Evolutionary conservation across 2,113 vertebrate species (phyloP), one percentile per base, ranked within the genome.

Genomic region (Hemicordylus capensis): DNA sequence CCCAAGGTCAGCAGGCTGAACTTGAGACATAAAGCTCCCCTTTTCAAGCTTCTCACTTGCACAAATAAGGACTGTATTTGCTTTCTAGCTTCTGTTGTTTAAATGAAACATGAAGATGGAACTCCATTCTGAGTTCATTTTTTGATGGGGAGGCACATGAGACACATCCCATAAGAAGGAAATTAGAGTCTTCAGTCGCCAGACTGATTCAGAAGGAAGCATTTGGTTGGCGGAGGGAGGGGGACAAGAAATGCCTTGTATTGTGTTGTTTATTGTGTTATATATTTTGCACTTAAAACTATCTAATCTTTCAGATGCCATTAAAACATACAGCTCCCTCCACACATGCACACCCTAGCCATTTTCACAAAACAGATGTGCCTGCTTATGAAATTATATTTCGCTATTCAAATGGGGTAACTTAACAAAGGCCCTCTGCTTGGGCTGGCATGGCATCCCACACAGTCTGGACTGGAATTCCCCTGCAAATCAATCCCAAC

Each of bases 1-100:
- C 82, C 15, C 61, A 24, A 83, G 58, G 84, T 89, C 70, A 86
- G 85, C 46, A 81, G 84, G 85, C 79, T 81, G 76, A 90, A 70
- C 69, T 44, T 75, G 88, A 67, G 89, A 92, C 84, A 89, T 83
- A 92, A 92, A 91, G 81, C 85, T 91, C 88, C 89, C 2, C 88
- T 92, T 88, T 91, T 85, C 80, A 76, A 83, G 34, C 67, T 59
- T 74, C 61, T 85, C 87, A 93, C 86, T 73, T 22, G n/a, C 76
- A 85, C 76, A 22, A 79, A 69, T 78, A 42, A 61, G 42, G 19
- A 24, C 20, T 39, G n/a, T 61, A 75, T 76, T 34, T 22, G 19
- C 56, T 46, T 76, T 64, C 48, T 2, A 0, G 83, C 83, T 59
- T 61, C 46, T n/a, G 85, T 81, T 80, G 31, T 86, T 92, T 84